phyloP scores from a whole-genome alignment of 2,113 vertebrate genomes.

The Menura novaehollandiae region DNA sequence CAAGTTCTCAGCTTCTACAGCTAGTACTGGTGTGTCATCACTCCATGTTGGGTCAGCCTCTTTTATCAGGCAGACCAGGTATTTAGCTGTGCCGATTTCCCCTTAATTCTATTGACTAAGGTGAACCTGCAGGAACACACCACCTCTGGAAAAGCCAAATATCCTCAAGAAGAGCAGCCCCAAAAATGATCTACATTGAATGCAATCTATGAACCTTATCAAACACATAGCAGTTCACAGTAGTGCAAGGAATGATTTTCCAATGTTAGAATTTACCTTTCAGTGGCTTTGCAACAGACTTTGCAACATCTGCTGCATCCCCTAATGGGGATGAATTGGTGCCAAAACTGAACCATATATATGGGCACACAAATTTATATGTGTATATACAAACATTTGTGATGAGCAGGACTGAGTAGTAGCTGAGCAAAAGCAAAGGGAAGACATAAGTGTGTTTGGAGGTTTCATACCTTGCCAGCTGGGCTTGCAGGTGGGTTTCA shows the following conservation, averaged over 20 bases:
- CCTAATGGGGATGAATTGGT: neutral
- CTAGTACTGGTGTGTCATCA: neutral
- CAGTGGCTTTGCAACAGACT: neutral
- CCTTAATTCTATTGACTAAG: neutral
- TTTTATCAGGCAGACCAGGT: neutral
- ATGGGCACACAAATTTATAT: neutral
- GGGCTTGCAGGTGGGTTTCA: slow-evolving; percentile 97
- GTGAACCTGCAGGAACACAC: neutral
- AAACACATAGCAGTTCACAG: neutral
- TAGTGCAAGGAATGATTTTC: neutral
- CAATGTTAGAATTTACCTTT: neutral
- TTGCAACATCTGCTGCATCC: neutral
- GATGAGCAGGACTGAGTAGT: neutral
- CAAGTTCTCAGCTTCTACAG: neutral
- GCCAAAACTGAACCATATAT: neutral
- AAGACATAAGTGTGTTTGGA: neutral
- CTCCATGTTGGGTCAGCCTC: neutral
- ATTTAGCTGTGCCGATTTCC: neutral
- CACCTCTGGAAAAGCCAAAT: neutral
- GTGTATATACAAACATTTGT: neutral
- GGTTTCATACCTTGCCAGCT: slow-evolving; percentile 81
- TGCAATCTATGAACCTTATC: neutral
- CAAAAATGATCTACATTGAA: neutral
- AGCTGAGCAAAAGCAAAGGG: neutral
- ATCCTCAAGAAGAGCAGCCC: neutral